These are phyloP conservation scores for Diplodus puntazzo DNA, from an alignment of 2,797 vertebrate species.

Conservation along the genomic window DNA sequence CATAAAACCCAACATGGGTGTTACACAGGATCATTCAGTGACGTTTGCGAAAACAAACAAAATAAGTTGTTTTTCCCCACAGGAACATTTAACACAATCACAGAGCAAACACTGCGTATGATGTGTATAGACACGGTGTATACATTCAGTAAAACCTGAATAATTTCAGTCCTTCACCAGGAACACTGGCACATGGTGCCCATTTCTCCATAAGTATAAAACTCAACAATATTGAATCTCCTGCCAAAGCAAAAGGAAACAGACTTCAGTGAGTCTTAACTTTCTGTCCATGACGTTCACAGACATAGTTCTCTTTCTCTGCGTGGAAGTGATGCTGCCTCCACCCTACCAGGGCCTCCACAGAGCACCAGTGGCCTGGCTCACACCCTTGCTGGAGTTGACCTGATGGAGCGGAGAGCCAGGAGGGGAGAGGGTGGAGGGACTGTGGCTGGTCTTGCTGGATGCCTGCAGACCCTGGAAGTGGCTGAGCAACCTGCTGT, in stretches of 20 bases:
- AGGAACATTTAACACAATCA: conserved; percentile 37
- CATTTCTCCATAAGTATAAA: conserved; percentile 27
- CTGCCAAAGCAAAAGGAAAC: conserved; percentile 54
- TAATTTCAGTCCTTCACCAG: conserved; percentile 59
- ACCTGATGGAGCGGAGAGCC: conserved; percentile 68
- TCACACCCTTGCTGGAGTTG: conserved; percentile 72
- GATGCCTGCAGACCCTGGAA: conserved; percentile 83
- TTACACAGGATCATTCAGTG: conserved; percentile 19
- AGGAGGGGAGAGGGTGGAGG: conserved; percentile 61
- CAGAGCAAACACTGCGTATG: conserved; percentile 25
- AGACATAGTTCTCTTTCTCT: conserved; percentile 67
- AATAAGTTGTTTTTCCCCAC: conserved; percentile 27
- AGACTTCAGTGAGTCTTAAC: conserved; percentile 71
- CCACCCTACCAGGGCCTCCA: conserved; percentile 89
- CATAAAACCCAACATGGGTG: conserved; percentile 67
- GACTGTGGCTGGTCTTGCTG: conserved; percentile 45
- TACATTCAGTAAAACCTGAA: conserved; percentile 68
- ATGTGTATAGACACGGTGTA: conserved; percentile 53
- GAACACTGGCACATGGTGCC: conserved; percentile 53
- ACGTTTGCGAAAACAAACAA: conserved; percentile 64
- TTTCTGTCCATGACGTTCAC: conserved; percentile 75
- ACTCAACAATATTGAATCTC: conserved; percentile 38
- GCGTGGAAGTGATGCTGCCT: conserved; percentile 6
- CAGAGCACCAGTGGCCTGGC: conserved; percentile 64
- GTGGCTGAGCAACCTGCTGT: conserved; percentile 84